Conservation (phyloP, 2,113 vertebrate species). For the Sclerurus mexicanus region DNA sequence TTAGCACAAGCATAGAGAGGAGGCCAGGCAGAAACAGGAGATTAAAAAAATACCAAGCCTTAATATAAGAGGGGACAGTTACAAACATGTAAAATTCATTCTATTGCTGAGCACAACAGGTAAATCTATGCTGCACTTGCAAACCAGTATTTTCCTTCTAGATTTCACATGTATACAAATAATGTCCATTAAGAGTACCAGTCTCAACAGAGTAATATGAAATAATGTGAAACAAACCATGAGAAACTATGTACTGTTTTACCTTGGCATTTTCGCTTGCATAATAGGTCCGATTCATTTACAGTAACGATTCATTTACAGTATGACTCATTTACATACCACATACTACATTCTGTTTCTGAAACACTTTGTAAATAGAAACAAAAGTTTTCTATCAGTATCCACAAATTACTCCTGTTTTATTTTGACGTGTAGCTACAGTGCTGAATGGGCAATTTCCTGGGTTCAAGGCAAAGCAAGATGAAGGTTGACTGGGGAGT, state of each 20-base stretch:
- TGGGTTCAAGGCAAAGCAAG: not conserved
- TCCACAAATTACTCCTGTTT: not conserved
- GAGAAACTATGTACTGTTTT: not conserved
- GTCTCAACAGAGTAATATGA: not conserved
- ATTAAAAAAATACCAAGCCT: not conserved
- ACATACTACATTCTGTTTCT: not conserved
- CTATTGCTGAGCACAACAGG: not conserved
- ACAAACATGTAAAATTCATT: not conserved
- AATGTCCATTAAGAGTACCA: not conserved
- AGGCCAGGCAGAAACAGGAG: not conserved
- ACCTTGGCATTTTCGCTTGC: not conserved
- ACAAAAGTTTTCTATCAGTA: not conserved
- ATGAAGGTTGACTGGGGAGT: not conserved
- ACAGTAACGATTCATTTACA: not conserved
- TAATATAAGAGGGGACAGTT: not conserved
- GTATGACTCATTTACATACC: not conserved
- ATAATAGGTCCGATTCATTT: not conserved
- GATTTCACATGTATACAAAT: not conserved
- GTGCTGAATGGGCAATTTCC: not conserved
- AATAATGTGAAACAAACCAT: not conserved
- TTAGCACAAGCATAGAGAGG: not conserved
- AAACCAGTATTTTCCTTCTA: not conserved
- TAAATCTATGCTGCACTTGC: not conserved
- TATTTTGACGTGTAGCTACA: not conserved
- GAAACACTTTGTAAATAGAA: not conserved